These are phyloP conservation scores for Schizotus pectinicornis DNA, from an alignment of 2,888 invertebrate species.

Conservation along the genomic window DNA sequence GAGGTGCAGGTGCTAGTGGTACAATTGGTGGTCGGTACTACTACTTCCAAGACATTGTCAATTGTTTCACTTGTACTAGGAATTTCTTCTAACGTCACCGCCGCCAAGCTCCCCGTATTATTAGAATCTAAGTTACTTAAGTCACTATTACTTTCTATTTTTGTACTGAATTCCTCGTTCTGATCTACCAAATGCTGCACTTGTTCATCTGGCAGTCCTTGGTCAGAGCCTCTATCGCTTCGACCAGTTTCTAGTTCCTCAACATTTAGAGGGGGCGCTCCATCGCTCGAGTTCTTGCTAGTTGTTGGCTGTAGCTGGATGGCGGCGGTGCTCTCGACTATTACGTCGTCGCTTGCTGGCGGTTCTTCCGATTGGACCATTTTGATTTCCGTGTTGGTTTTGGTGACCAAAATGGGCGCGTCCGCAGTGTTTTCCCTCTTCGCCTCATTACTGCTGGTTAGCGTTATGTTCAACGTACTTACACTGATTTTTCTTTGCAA, in stretches of 20 bases:
- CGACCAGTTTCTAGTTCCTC: neutral
- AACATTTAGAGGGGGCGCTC: neutral
- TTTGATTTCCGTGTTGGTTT: constrained; percentile 6
- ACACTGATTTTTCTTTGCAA: constrained; percentile 38
- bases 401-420: neutral
- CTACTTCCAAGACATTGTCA: no score
- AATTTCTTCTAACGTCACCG: no score
- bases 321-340: constrained; percentile 36
- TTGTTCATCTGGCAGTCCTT: neutral
- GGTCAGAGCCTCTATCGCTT: neutral
- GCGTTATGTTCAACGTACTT: constrained; percentile 39
- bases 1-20: no score
- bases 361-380: constrained; percentile 15
- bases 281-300: neutral
- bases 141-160: neutral
- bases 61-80: no score
- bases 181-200: no score
- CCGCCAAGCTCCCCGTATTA: no score
- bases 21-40: no score
- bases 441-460: constrained; percentile 14
- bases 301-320: constrained; percentile 27
- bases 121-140: neutral
- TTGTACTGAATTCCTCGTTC: neutral
- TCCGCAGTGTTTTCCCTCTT: neutral
- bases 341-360: constrained; percentile 10